Evolutionary conservation across 2,888 invertebrate species (phyloP).

Genomic region (Dendrolimus houi): DNA sequence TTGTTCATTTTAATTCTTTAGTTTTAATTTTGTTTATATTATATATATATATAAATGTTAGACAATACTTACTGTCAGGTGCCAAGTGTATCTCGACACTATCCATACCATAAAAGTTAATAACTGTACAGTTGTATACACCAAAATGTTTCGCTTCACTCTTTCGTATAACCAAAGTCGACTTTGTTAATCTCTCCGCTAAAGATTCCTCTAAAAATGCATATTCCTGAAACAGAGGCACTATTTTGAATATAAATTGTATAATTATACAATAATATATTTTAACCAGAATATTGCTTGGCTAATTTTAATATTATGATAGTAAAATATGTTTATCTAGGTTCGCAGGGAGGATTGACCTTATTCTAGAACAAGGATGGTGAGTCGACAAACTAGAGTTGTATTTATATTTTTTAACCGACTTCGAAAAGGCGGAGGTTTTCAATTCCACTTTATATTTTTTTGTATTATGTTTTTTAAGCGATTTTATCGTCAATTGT

Average conservation of each 20-base stretch:
- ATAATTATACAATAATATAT: neutral
- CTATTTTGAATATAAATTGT: slow-evolving; percentile 3
- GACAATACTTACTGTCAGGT: slow-evolving; percentile 87
- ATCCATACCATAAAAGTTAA: slow-evolving; percentile 91
- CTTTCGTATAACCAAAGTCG: slow-evolving; percentile 88
- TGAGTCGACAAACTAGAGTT: no score
- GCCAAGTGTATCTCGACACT: slow-evolving; percentile 88
- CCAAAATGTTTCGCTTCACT: slow-evolving; percentile 91
- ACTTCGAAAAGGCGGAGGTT: no score
- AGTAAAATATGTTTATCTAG: neutral
- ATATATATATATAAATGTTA: no score
- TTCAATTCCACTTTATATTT: no score
- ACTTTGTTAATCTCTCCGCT: slow-evolving; percentile 85
- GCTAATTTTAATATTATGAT: neutral
- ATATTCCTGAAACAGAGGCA: slow-evolving; percentile 73
- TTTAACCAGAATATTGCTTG: neutral
- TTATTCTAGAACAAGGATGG: neutral
- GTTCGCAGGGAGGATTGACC: neutral
- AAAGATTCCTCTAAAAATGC: slow-evolving; percentile 84
- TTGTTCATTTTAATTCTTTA: no score
- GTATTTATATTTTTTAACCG: no score
- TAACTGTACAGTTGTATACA: slow-evolving; percentile 95
- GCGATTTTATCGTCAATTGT: no score
- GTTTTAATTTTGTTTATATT: no score
- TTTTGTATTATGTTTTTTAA: no score